phyloP scores from a whole-genome alignment of 2,888 invertebrate genomes.

The Choristoneura rosaceana region DNA sequence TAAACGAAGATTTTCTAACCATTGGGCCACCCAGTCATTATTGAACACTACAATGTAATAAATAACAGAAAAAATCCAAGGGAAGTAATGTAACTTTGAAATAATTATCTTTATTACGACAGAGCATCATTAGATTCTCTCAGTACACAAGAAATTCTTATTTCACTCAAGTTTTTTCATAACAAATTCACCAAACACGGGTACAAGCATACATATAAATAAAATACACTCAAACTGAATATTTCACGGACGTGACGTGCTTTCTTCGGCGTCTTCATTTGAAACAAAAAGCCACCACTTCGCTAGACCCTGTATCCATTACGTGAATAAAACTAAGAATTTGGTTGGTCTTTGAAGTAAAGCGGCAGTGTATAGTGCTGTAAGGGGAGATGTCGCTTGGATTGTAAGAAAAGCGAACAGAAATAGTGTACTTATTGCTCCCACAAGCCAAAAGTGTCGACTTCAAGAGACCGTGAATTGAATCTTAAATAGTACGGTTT shows the following conservation, averaged over 20 bases:
- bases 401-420: conserved; percentile 28
- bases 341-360: not conserved
- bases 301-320: not conserved
- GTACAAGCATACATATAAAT: conserved; percentile 25
- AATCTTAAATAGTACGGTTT: conserved; percentile 48
- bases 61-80: too few species aligned
- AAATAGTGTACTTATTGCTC: conserved; percentile 48
- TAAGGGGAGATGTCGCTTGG: not conserved
- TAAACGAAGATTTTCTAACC: too few species aligned
- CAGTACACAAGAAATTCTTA: not conserved
- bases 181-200: conserved; percentile 26
- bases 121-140: not conserved
- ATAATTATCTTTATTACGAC: too few species aligned
- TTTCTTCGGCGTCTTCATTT: conserved; percentile 30
- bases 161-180: conserved; percentile 7
- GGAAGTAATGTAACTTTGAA: too few species aligned
- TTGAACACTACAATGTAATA: too few species aligned
- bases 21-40: too few species aligned
- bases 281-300: not conserved
- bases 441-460: conserved; percentile 52
- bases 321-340: not conserved
- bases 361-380: not conserved
- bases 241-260: conserved; percentile 34
- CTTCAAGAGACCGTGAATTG: conserved; percentile 49
- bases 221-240: conserved; percentile 33